phyloP scores from a whole-genome alignment of 2,797 vertebrate genomes.

The Brachyalestes nurse region DNA sequence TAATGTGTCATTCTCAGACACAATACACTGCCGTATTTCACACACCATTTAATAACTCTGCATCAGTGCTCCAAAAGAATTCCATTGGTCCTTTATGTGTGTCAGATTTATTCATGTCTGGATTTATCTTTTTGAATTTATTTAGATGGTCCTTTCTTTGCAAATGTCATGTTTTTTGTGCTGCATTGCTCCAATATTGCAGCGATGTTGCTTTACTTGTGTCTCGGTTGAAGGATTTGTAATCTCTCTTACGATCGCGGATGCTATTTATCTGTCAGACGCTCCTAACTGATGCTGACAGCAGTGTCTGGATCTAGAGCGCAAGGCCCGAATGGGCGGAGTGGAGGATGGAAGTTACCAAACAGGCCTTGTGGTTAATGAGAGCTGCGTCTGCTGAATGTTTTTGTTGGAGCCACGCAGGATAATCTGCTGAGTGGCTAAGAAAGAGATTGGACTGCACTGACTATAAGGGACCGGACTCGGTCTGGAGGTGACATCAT shows the following conservation, averaged over 20 bases:
- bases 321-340: constrained; percentile 19
- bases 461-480: constrained; percentile 27
- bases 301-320: constrained; percentile 12
- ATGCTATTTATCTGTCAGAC: constrained; percentile 16
- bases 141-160: constrained; percentile 25
- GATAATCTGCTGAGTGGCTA: constrained; percentile 19
- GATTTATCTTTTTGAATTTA: constrained; percentile 21
- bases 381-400: constrained; percentile 16
- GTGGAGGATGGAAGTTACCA: constrained; percentile 9
- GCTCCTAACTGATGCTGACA: constrained; percentile 19
- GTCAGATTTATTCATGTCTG: constrained; percentile 12
- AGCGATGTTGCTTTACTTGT: constrained; percentile 20
- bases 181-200: neutral
- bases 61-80: constrained; percentile 17
- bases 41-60: constrained; percentile 20
- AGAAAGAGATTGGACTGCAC: constrained; percentile 14
- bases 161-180: neutral
- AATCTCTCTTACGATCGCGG: constrained; percentile 14
- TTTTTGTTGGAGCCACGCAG: constrained; percentile 22
- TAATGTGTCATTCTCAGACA: constrained; percentile 8
- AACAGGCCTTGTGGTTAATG: constrained; percentile 28
- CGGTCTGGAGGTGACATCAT: constrained; percentile 22
- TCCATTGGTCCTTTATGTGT: constrained; percentile 6
- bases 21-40: constrained; percentile 10
- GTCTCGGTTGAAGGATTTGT: constrained; percentile 11